A percentile compares a stretch with the other conserved stretches of the same genome.
Conservation (phyloP, 2,888 invertebrate species). For the Nephrotoma appendiculata region DNA sequence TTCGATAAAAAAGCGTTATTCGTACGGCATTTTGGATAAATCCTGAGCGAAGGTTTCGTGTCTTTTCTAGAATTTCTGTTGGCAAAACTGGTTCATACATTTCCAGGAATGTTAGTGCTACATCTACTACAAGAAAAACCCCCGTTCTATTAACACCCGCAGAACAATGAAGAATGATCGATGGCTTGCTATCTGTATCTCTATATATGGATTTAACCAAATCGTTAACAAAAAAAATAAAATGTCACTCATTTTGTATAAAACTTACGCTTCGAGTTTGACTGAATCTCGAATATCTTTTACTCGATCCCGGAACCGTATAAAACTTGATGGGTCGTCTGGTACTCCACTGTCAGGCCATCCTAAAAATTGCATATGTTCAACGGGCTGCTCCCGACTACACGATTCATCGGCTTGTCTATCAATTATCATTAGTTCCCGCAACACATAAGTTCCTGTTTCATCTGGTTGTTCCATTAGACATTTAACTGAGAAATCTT, state of each 20-base stretch:
- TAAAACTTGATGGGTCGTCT: constrained; percentile 79
- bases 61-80: constrained; percentile 80
- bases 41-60: constrained; percentile 96
- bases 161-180: constrained; percentile 93
- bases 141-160: constrained; percentile 98
- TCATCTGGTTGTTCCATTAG: constrained; percentile 66
- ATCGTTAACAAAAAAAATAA: too few species aligned
- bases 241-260: constrained; percentile 16
- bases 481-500: constrained; percentile 55
- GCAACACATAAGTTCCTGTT: constrained; percentile 67
- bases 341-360: constrained; percentile 96
- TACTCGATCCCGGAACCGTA: constrained; percentile 75
- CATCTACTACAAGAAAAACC: constrained; percentile 94
- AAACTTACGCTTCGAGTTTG: constrained; percentile 29
- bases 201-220: too few species aligned
- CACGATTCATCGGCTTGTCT: constrained; percentile 56
- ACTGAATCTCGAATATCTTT: constrained; percentile 38
- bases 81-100: constrained; percentile 92
- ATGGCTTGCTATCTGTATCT: constrained; percentile 34
- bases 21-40: constrained; percentile 98
- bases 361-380: constrained; percentile 87
- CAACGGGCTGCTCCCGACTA: constrained; percentile 40
- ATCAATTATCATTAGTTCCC: constrained; percentile 75
- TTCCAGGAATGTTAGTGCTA: constrained; percentile 84
- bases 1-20: constrained; percentile 14